Evolutionary conservation across 1,140 invertebrate species (phyloP).

Genomic region (Battus philenor): DNA sequence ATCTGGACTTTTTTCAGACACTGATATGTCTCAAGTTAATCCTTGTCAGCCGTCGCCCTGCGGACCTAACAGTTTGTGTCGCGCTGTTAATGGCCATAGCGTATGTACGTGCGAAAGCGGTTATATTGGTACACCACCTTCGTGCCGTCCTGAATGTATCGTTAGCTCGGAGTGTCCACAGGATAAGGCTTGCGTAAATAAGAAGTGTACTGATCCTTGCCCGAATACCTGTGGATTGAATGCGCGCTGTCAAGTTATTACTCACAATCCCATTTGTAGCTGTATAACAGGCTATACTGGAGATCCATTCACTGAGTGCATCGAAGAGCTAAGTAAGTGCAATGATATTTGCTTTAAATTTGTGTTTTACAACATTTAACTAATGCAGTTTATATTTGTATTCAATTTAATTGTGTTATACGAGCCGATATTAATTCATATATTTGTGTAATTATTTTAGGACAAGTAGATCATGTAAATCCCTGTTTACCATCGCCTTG

Average conservation of each 20-base stretch:
- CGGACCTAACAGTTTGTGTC: conserved; percentile 88
- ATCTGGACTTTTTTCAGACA: conserved; percentile 40
- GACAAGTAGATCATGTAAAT: conserved; percentile 35
- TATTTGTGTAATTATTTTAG: conserved; percentile 54
- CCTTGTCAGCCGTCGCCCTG: conserved; percentile 89
- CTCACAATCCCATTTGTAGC: conserved; percentile 89
- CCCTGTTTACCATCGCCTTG: conserved; percentile 86
- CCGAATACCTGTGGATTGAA: conserved; percentile 86
- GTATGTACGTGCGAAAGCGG: conserved; percentile 87
- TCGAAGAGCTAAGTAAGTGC: conserved; percentile 79
- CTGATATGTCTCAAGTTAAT: conserved; percentile 53
- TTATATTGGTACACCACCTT: conserved; percentile 86
- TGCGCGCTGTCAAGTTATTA: conserved; percentile 88
- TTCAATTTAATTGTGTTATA: too few species aligned
- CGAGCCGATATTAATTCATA: too few species aligned
- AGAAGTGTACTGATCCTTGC: conserved; percentile 90
- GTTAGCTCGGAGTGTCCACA: conserved; percentile 89
- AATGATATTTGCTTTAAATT: too few species aligned
- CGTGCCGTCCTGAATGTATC: conserved; percentile 88
- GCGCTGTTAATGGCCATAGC: conserved; percentile 83
- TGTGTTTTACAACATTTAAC: too few species aligned
- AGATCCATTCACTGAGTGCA: conserved; percentile 85
- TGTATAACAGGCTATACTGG: conserved; percentile 84
- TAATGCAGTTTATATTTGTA: too few species aligned
- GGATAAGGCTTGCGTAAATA: conserved; percentile 87